Percentiles rank a stretch among this genome's conserved stretches.
Conservation (phyloP, 92 coral and sea anemone genomes). For the Actinostola sp. region DNA sequence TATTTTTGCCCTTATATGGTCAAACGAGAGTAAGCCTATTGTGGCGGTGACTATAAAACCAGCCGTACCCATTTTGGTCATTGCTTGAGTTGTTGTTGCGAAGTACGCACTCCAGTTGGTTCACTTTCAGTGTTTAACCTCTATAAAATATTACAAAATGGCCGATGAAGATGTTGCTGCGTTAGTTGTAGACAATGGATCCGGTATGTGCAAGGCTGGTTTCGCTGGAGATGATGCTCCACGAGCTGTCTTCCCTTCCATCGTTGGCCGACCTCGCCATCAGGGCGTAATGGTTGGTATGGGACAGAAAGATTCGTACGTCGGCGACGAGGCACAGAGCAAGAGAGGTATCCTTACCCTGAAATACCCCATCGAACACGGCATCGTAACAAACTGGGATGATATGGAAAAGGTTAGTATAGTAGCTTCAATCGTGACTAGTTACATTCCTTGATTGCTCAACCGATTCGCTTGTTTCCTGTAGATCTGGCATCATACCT, state of each 20-base stretch:
- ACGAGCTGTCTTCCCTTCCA: slow-evolving; percentile 98
- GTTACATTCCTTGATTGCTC: not conserved
- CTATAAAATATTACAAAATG: slow-evolving; percentile 40
- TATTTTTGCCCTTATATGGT: slow-evolving; percentile 51
- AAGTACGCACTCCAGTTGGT: slow-evolving; percentile 25
- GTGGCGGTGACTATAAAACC: slow-evolving; percentile 31
- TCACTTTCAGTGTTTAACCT: slow-evolving; percentile 23
- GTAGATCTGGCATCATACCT: slow-evolving; percentile 99
- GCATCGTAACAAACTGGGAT: slow-evolving; percentile 98
- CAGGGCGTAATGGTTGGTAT: slow-evolving; percentile 99
- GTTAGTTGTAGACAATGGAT: slow-evolving; percentile 96
- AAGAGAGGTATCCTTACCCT: slow-evolving; percentile 98
- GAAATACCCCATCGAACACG: slow-evolving; percentile 99
- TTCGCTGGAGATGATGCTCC: slow-evolving; percentile 99
- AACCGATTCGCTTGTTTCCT: not conserved
- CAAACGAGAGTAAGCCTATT: slow-evolving; percentile 22
- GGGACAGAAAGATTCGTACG: slow-evolving; percentile 99
- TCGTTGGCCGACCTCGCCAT: slow-evolving; percentile 99
- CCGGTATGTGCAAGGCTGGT: slow-evolving; percentile 99
- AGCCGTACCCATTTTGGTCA: slow-evolving; percentile 25
- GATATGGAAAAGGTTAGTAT: slow-evolving; percentile 93
- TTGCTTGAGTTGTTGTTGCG: slow-evolving; percentile 45
- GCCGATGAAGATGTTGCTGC: slow-evolving; percentile 98
- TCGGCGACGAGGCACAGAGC: slow-evolving; percentile 99
- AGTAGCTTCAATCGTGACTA: too few relatives aligned